Conservation (phyloP, 2,113 vertebrate species). For the Regulus satrapa region DNA sequence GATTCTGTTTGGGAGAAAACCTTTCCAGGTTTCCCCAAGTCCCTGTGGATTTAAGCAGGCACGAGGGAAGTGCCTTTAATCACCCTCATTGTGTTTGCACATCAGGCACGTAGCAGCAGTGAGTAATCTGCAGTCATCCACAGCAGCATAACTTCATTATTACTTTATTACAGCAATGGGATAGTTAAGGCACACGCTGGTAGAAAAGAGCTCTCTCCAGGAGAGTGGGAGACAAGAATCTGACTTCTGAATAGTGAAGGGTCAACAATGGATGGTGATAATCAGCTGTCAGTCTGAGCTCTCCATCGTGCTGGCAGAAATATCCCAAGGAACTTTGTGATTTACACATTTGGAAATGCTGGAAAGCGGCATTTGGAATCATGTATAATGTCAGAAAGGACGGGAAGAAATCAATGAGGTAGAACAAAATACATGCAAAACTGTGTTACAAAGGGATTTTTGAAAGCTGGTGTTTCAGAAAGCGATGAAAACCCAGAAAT, state of each 20-base stretch:
- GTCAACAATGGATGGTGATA: background rate
- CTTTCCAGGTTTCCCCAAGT: background rate
- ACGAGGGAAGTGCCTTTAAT: background rate
- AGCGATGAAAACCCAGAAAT: background rate
- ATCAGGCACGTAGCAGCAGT: background rate
- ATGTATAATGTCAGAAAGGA: background rate
- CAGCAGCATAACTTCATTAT: background rate
- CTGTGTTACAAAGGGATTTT: background rate
- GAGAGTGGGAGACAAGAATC: background rate
- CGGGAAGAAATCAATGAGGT: background rate
- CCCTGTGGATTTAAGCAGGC: background rate
- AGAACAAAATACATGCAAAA: background rate
- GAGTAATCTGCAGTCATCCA: background rate
- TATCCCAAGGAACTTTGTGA: background rate
- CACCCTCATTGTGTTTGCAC: background rate
- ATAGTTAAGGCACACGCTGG: background rate
- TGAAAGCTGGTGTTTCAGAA: background rate
- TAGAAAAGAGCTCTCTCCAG: background rate
- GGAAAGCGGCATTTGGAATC: background rate
- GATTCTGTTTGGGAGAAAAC: background rate
- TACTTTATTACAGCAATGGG: background rate
- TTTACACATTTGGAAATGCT: background rate
- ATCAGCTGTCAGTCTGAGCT: constrained; percentile 22
- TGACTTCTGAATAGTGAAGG: background rate
- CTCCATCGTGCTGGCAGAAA: background rate